Evolutionary conservation across 2,797 vertebrate genomes (phyloP), one percentile per base, ranked within the genome.

Genomic region (Sebastes diaconus): DNA sequence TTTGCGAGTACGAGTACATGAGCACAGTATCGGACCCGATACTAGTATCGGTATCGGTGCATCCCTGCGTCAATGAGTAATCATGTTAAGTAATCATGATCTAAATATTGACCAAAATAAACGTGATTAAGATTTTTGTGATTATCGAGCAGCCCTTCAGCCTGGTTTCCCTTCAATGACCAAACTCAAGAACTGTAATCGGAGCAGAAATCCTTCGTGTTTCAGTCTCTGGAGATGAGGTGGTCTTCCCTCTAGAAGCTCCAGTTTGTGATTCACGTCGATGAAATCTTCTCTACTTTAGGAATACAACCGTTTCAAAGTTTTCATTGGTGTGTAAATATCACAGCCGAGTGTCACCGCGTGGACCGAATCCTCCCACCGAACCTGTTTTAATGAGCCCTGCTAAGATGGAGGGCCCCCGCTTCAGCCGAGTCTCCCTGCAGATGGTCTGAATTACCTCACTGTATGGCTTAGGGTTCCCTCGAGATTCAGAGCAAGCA

Each of bases 401-500:
- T 67, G 72, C 79, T 87, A 73, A 84, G 76, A 80, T 36, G 68
- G 65, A 77, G 78, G 82, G 64, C 77, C 85, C 80, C 83, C 83
- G 68, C 79, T 63, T 72, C 73, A 69, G 84, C 42, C 69, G 1
- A 29, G 70, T 54, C 71, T 70, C 81, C 65, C 68, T 85, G 80
- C 94, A 95, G 87, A 95, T 95, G 95, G 86, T 93, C 88, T 91
- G 91, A 85, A 94, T 95, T 94, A 95, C 87, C 88, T 94, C 90
- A 80, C 86, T 85, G 92, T 85, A 80, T 32, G 83, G 83, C 86
- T 86, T 81, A 90, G 75, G 80, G 79, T 66, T 92, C 94, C 91
- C 92, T 11, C 4, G 92, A 91, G 92, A 87, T 88, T 77, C 72
- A 73, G 81, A 84, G 83, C 77, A 66, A 90, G 90, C 85, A 75